phyloP scores from a whole-genome alignment of 2,113 vertebrate species.

The Archocentrus centrarchus region DNA sequence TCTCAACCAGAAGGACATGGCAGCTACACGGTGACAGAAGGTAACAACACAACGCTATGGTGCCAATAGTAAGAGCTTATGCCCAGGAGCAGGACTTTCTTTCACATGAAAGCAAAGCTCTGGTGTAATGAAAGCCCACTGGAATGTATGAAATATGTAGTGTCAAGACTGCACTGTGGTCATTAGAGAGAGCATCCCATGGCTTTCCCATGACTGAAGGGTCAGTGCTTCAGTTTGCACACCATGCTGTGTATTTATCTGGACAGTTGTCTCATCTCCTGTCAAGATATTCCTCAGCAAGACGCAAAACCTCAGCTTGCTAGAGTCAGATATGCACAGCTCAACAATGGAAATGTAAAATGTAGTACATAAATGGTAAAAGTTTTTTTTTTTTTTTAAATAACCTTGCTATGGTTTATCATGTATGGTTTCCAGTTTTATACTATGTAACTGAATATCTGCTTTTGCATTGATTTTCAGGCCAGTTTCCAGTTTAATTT shows the following conservation, averaged over 20 bases:
- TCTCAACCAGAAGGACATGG: slow-evolving; percentile 59
- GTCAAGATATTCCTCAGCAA: neutral
- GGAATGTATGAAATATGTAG: slow-evolving; percentile 13
- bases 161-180: slow-evolving; percentile 22
- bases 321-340: neutral
- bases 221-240: slow-evolving; percentile 15
- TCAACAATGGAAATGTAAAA: neutral
- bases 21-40: slow-evolving; percentile 47
- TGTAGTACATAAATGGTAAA: neutral
- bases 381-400: neutral
- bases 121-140: slow-evolving; percentile 27
- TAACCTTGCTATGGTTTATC: neutral
- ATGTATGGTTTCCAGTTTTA: neutral
- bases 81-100: slow-evolving; percentile 1
- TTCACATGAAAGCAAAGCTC: slow-evolving; percentile 15
- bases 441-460: neutral
- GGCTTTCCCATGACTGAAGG: slow-evolving; percentile 1
- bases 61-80: slow-evolving; percentile 25
- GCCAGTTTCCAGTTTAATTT: neutral
- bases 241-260: neutral
- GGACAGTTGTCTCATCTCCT: slow-evolving; percentile 3
- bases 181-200: slow-evolving; percentile 13
- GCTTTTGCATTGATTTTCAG: neutral
- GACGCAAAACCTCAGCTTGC: neutral
- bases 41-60: slow-evolving; percentile 45